These are phyloP conservation scores for Orientallactaga bullata DNA, from an alignment of 2,113 vertebrate species.

Conservation along the genomic window DNA sequence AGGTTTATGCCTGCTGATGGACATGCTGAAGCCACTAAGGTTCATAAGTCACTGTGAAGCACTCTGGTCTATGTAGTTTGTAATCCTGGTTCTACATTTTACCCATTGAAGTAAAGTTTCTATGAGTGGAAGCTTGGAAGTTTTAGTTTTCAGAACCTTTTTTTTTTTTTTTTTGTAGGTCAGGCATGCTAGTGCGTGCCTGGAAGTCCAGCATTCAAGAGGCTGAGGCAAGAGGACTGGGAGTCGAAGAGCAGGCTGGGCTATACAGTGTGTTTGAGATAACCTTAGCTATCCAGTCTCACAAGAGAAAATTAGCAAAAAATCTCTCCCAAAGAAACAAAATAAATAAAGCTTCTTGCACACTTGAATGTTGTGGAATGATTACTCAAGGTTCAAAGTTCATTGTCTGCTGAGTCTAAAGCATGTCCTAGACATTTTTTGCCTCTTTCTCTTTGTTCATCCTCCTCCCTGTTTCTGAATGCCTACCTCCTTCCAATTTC, in stretches of 20 bases:
- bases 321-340: neutral
- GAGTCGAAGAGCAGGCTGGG: neutral
- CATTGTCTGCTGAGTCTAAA: neutral
- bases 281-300: neutral
- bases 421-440: neutral
- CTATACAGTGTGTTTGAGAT: neutral
- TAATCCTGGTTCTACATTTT: neutral
- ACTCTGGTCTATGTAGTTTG: neutral
- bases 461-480: neutral
- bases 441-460: neutral
- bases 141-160: neutral
- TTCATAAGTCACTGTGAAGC: neutral
- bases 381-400: neutral
- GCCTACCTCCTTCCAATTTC: neutral
- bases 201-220: neutral
- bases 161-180: no score
- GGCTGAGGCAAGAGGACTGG: neutral
- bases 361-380: neutral
- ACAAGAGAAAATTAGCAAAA: neutral
- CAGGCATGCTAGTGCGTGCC: neutral
- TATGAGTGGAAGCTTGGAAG: neutral
- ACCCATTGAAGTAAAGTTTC: neutral
- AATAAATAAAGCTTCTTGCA: neutral
- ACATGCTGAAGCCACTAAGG: neutral
- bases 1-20: neutral